Base-by-base conservation (phyloP, 2,888 invertebrate species). In the Halictus quadricinctus region DNA sequence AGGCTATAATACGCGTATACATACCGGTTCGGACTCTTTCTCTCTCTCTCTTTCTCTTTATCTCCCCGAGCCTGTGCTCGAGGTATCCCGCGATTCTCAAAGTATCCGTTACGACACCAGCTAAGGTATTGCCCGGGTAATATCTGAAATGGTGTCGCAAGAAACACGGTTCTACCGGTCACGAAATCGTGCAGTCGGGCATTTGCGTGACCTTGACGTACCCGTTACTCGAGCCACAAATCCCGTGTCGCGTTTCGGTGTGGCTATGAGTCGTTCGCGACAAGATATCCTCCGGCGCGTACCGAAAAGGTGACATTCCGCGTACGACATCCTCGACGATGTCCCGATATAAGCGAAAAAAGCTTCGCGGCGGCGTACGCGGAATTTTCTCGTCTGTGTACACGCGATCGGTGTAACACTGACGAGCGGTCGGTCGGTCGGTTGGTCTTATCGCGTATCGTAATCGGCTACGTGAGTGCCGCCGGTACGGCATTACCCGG, bases 401-500 rank as follows among this genome's bases (percentile, higher is more conserved):
- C 50, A 85, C 50, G 72, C 48, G 43, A 50, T 48, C 85, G 60
- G 74, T 64, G 79, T 79, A 79, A 72, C 73, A 70, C 69, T 54
- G 74, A 66, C 74, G 66, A 69, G 64, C 54, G 54, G 54, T 54
- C 54, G 54, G n/a, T 58, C n/a, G 64, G 29, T 64, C 60, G 80
- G 66, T n/a, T 60, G 72, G 84, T 84, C 74, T 74, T 72, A 66
- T 48, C 84, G 85, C 66, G 84, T 83, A 79, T 84, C 84, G 73
- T 83, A 76, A 79, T 76, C 81, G 85, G 79, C 82, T 81, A 50
- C 86, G 84, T 48, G 84, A 80, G 88, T 83, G 88, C 74, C 86
- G 83, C 66, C 78, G 88, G 70, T 76, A 79, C 18, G 80, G 90
- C 86, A 81, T 89, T 88, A 84, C 82, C 84, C 88, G 87, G 85